Evolutionary conservation across 2,888 invertebrate genomes (phyloP), one percentile per base, ranked within the genome.

Genomic region (Prosapia bicincta): DNA sequence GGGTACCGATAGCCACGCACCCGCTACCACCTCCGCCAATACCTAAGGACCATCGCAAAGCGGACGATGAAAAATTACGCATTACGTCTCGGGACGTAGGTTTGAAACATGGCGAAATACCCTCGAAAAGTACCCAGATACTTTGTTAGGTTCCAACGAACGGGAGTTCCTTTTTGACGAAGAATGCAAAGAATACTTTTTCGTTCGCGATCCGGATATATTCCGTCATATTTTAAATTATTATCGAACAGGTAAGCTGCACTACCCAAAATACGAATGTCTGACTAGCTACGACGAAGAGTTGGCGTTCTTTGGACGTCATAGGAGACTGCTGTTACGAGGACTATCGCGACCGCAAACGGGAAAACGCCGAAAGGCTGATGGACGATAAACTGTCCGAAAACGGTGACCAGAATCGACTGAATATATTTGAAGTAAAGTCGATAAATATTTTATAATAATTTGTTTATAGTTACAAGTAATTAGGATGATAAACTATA

Each of bases 81-180:
- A 98, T 99, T 85, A 99, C 88, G 98, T 99, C 79, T 98, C 98
- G 78, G 99, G 96, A 13, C 88, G 96, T 68, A 91, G 96, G 76
- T 99, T 99, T 87, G 99, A 99, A 87, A 99, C 99, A 78, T 99
- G 99, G 99, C 90, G 98, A 81, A 99, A 99, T 87, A 99, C 99
- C 67, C 89, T 99, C 79, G 99, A 99, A 85, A 99, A 99, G 86
- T 99, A 98, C 87, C 99, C 99, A 38, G 99, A 99, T 86, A 99
- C 99, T 24, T 88, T 99, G 79, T 90, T 99, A 78, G 98, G 98
- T 23, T 97, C 97, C 75, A 95, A 97, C 85, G 98, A 99, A 86
- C 90, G 97, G 77, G 99, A 99, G 85, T 99, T 99, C 89, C 99
- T 99, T 87, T 99, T 96, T 87, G 99, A 99, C 86, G 99, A 99